Percentiles rank a stretch among this genome's conserved stretches.
Evolutionary conservation across 2,113 vertebrate species (phyloP).

Genomic region (Barnardius zonarius): DNA sequence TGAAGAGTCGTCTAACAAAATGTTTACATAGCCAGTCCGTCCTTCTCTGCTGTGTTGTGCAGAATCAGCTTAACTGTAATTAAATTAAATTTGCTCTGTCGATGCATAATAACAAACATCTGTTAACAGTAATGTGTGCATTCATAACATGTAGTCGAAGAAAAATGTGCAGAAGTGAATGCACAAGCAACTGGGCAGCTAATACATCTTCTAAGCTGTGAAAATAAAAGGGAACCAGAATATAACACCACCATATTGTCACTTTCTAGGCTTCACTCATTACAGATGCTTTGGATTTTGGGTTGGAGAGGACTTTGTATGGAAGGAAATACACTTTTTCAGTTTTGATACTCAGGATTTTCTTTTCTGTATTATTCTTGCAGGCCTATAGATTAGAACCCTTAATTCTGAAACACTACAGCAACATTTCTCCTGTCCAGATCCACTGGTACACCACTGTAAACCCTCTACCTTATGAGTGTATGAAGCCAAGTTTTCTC

Average conservation of each 20-base stretch:
- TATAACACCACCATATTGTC: neutral
- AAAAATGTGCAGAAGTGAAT: neutral
- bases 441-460: slow-evolving; percentile 95
- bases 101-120: neutral
- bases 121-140: neutral
- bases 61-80: neutral
- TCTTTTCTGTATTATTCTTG: neutral
- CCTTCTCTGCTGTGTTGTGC: neutral
- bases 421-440: slow-evolving; percentile 92
- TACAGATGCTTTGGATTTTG: neutral
- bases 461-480: slow-evolving; percentile 88
- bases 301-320: neutral
- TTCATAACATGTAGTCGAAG: neutral
- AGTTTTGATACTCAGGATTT: neutral
- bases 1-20: neutral
- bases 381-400: slow-evolving; percentile 97
- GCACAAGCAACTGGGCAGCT: neutral
- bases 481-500: slow-evolving; percentile 87
- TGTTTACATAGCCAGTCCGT: neutral
- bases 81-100: neutral
- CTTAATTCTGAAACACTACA: slow-evolving; percentile 95
- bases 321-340: neutral
- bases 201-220: neutral
- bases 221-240: neutral
- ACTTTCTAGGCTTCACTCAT: neutral